Conservation (phyloP, 1,140 invertebrate genomes). For the Dendrolimus punctatus region DNA sequence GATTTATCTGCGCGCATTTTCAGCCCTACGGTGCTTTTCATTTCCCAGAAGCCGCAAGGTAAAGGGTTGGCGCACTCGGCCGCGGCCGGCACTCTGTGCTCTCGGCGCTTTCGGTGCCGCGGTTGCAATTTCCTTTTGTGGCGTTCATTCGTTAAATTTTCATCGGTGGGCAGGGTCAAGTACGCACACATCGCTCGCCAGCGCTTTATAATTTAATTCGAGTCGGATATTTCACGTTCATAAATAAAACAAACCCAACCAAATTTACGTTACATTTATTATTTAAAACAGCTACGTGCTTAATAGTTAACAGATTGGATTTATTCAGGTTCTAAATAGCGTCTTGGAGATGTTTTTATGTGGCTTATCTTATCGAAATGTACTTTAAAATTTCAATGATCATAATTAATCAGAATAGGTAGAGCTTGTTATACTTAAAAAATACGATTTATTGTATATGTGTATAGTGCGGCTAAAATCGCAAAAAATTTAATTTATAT, state of each 20-base stretch:
- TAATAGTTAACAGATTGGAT: neutral
- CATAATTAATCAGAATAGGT: no score
- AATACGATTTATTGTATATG: no score
- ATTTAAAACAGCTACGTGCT: constrained; percentile 2
- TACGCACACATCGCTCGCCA: constrained; percentile 18
- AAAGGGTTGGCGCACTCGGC: constrained; percentile 22
- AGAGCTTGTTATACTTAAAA: no score
- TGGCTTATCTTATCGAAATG: no score
- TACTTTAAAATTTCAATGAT: no score
- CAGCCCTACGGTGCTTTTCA: constrained; percentile 12
- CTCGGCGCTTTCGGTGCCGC: constrained; percentile 12
- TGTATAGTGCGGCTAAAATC: no score
- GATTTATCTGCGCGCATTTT: constrained; percentile 12
- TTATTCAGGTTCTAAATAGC: neutral
- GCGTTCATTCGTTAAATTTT: constrained; percentile 45
- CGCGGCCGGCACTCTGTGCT: no score
- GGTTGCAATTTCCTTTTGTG: constrained; percentile 42
- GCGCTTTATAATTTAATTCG: constrained; percentile 34
- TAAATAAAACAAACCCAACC: constrained; percentile 33
- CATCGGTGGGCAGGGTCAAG: constrained; percentile 32
- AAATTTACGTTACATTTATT: constrained; percentile 25
- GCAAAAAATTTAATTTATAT: no score
- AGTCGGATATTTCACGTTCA: constrained; percentile 31
- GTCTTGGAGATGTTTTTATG: neutral
- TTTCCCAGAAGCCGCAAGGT: constrained; percentile 17